These are phyloP conservation scores for Lindbergichthys nudifrons DNA, from an alignment of 2,797 vertebrate genomes.

Conservation along the genomic window DNA sequence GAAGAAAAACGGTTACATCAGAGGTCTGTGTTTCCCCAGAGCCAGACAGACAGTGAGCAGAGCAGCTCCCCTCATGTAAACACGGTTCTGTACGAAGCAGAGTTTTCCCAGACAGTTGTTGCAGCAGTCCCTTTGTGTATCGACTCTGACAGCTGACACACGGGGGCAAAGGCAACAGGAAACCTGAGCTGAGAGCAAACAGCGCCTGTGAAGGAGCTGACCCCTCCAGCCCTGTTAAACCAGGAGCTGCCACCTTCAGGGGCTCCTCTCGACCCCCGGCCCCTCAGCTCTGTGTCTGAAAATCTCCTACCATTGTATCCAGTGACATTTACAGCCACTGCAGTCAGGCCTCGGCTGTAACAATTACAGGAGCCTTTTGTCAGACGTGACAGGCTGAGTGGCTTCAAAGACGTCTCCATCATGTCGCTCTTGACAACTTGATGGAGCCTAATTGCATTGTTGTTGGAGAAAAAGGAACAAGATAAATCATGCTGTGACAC, in stretches of 20 bases:
- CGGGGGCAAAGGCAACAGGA: constrained; percentile 48
- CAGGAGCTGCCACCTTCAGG: constrained; percentile 40
- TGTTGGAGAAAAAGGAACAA: constrained; percentile 28
- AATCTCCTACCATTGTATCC: constrained; percentile 25
- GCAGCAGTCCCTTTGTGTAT: constrained; percentile 31
- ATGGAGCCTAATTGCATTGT: constrained; percentile 26
- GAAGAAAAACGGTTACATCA: constrained; percentile 33
- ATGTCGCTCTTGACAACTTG: background rate
- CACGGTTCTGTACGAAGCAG: constrained; percentile 34
- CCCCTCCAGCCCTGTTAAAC: constrained; percentile 53
- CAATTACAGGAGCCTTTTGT: constrained; percentile 39
- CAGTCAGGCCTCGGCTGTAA: constrained; percentile 31
- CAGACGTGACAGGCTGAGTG: constrained; percentile 1
- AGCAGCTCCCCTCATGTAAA: constrained; percentile 32
- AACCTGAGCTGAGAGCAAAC: constrained; percentile 56
- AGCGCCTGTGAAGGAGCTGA: constrained; percentile 46
- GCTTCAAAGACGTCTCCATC: constrained; percentile 13
- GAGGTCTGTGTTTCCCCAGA: constrained; percentile 55
- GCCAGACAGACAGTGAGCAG: constrained; percentile 21
- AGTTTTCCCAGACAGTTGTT: constrained; percentile 42
- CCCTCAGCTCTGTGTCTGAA: constrained; percentile 35
- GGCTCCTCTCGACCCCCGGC: constrained; percentile 46
- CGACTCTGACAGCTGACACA: constrained; percentile 53
- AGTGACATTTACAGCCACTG: constrained; percentile 61
- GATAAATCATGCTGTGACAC: constrained; percentile 14